A percentile compares a stretch with the other conserved stretches of the same genome.
phyloP scores from a whole-genome alignment of 2,888 invertebrate species.

The Mythimna loreyi region DNA sequence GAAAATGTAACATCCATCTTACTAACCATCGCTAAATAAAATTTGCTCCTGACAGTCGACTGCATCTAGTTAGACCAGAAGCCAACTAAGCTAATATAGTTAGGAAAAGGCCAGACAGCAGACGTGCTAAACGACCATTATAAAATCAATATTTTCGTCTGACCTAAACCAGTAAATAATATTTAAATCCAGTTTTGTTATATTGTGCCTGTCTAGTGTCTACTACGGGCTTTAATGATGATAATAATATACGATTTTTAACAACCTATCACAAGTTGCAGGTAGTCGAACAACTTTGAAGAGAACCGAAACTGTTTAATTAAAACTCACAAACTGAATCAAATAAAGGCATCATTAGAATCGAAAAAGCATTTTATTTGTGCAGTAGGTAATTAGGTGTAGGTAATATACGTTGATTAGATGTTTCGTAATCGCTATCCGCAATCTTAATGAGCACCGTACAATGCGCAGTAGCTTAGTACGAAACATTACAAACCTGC shows the following conservation, averaged over 20 bases:
- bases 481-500: slow-evolving; percentile 58
- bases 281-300: neutral
- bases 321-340: neutral
- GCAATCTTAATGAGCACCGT: slow-evolving; percentile 51
- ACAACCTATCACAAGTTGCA: slow-evolving; percentile 1
- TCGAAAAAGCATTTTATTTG: slow-evolving; percentile 25
- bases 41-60: no score
- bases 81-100: no score
- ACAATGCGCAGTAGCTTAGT: slow-evolving; percentile 55
- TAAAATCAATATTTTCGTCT: slow-evolving; percentile 14
- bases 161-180: slow-evolving; percentile 4
- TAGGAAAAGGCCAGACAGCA: no score
- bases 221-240: neutral
- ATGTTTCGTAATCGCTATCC: slow-evolving; percentile 45
- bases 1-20: no score
- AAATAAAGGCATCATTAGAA: slow-evolving; percentile 29
- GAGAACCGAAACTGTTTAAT: neutral
- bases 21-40: no score
- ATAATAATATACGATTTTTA: neutral
- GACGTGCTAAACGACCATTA: neutral
- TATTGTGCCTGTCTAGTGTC: neutral
- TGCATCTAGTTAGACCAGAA: no score
- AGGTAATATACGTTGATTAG: slow-evolving; percentile 34
- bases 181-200: neutral
- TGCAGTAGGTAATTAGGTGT: slow-evolving; percentile 21